Evolutionary conservation across 2,888 invertebrate species (phyloP), one percentile per base, ranked within the genome.

Genomic region (Melikaiella ostensackeni): DNA sequence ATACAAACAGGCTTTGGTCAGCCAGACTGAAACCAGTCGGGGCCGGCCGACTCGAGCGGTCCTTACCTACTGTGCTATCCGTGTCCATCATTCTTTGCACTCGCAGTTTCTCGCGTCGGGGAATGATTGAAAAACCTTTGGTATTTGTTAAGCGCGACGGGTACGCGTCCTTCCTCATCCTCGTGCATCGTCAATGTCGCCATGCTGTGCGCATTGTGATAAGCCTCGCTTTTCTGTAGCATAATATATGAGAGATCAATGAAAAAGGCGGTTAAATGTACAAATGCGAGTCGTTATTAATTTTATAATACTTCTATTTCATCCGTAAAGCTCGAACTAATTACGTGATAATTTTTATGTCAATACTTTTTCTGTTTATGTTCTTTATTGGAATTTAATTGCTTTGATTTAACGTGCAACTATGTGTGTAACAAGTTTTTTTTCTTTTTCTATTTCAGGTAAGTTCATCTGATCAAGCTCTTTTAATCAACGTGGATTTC

Each of bases 91-190:
- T 66, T 46, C 38, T 64, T 46, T 66, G 42, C 66, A 66, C 46
- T 66, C 24, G 9, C 24, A 66, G 66, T 66, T 66, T 46, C 66
- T 66, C 66, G 66, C 66, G 66, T 46, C 46, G 66, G 46, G 46
- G 66, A 66, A 66, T 66, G 66, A 66, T 66, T 27, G 38, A 66
- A 66, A 66, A 66, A 66, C 46, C 46, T 42, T 21, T 46, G 66
- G 66, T 46, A 66, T 66, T 66, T 66, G 46, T 13, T 46, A 42
- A 66, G 66, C 66, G 66, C 66, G 66, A 66, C 66, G 66, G 24
- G 46, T 42, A 13, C 66, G 66, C 33, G 46, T 66, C 66, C 42
- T 66, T 66, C 66, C 42, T 42, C 42, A 66, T 42, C 66, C 42
- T 66, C 24, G 21, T 11, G 35, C 38, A 64, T 46, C 42, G 27